Base-by-base conservation (phyloP, 2,113 vertebrate genomes). In the Dolichotis patagonum region DNA sequence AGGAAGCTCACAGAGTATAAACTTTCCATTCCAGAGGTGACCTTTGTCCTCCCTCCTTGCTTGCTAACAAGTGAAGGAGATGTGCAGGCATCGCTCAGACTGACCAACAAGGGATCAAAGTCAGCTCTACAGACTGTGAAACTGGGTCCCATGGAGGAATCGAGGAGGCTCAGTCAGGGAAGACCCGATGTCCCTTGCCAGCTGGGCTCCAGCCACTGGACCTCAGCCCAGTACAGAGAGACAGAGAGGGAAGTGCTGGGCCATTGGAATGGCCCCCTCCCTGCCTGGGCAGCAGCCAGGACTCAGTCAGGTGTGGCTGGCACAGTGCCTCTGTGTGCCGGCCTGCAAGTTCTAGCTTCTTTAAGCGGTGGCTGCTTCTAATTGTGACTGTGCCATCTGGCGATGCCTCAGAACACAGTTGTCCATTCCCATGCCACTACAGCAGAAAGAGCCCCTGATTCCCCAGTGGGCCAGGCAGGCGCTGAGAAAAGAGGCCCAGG, bases 321-420 rank as follows among this genome's bases (percentile, higher is more conserved):
- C 26, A n/a, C 11, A 0, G 38, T 1, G 43, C 7, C 30, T 62
- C 0, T 0, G 1, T 2, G 0, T 38, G 56, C 69, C 52, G 73
- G 65, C 41, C 69, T 81, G 43, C 62, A 80, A 65, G 32, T 12
- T 85, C 52, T 22, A 54, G 5, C 73, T n/a, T 30, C 28, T 49
- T 32, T 32, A 60, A 77, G 30, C 35, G 71, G 5, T 65, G 38
- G 24, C 60, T 52, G 56, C 58, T 65, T 92, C 84, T 63, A 63
- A 22, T 13, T 30, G 69, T 56, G 71, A 77, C 86, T 12, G 30
- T 24, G 41, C 35, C 82, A 78, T 91, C 58, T 69, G 54, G 38
- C 49, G 86, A 69, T 69, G 1, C 63, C 52, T 90, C 73, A 58
- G 85, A 38, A 54, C 28, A 43, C 41, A 93, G 16, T n/a, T 65